phyloP scores from a whole-genome alignment of 2,113 vertebrate species.

The Heptranchias perlo region DNA sequence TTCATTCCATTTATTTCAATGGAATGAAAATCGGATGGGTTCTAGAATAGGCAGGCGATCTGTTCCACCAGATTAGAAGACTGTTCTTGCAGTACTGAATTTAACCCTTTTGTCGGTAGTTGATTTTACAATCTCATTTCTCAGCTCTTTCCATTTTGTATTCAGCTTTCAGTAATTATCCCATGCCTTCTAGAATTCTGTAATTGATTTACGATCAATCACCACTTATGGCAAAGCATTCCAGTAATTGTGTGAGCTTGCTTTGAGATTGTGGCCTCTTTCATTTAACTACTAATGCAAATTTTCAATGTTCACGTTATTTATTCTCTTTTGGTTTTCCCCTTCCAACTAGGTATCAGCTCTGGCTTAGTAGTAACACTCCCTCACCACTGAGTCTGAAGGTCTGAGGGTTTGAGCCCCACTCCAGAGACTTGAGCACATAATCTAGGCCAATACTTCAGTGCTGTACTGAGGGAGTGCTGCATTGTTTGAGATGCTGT shows the following conservation, averaged over 20 bases:
- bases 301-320: not conserved
- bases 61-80: not conserved
- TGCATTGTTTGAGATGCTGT: not conserved
- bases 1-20: not conserved
- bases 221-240: not conserved
- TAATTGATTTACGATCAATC: not conserved
- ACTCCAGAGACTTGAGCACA: not conserved
- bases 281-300: not conserved
- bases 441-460: not conserved
- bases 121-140: not conserved
- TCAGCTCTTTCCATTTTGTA: not conserved
- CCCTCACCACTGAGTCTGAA: not conserved
- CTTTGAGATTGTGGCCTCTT: not conserved
- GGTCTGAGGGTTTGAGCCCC: not conserved
- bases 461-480: not conserved
- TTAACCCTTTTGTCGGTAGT: not conserved
- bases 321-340: not conserved
- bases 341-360: not conserved
- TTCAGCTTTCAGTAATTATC: not conserved
- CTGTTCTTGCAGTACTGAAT: not conserved
- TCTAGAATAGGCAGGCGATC: not conserved
- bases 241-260: not conserved
- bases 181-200: not conserved
- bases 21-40: not conserved
- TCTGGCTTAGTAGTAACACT: not conserved